A percentile compares a stretch with the other conserved stretches of the same genome.
These are phyloP conservation scores for Myopa testacea DNA, from an alignment of 2,888 invertebrate genomes.

Conservation along the genomic window DNA sequence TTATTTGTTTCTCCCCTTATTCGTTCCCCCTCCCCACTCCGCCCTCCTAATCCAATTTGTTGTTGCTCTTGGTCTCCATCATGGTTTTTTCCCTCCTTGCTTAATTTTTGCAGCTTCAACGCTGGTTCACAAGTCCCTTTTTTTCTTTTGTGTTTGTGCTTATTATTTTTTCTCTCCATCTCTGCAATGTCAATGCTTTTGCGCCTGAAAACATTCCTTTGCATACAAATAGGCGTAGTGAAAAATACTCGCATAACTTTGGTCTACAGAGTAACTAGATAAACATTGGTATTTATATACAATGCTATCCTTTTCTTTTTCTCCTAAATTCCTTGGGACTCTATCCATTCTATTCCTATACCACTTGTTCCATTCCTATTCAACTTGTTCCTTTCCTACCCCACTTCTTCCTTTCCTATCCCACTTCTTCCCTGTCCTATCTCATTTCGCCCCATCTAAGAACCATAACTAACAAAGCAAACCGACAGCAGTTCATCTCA, in stretches of 20 bases:
- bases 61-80: constrained; percentile 37
- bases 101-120: constrained; percentile 34
- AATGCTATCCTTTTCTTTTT: too few relatives aligned
- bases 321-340: too few relatives aligned
- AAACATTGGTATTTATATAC: too few relatives aligned
- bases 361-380: too few relatives aligned
- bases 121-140: constrained; percentile 17
- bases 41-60: too few relatives aligned
- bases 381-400: too few relatives aligned
- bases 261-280: too few relatives aligned
- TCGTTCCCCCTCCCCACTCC: background rate
- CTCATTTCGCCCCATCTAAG: too few relatives aligned
- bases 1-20: constrained; percentile 56
- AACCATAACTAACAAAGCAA: too few relatives aligned
- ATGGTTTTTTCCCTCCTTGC: background rate
- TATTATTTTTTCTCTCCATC: constrained; percentile 27
- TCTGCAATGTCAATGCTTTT: constrained; percentile 62
- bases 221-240: constrained; percentile 52
- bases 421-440: too few relatives aligned
- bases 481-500: too few relatives aligned
- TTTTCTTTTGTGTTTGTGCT: constrained; percentile 5
- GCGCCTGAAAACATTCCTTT: constrained; percentile 55
- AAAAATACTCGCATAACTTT: constrained; percentile 38
- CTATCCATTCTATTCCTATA: background rate
- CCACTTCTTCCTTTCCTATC: too few relatives aligned